These are phyloP conservation scores for Bombus ignitus DNA, from an alignment of 1,140 invertebrate species.

Conservation along the genomic window DNA sequence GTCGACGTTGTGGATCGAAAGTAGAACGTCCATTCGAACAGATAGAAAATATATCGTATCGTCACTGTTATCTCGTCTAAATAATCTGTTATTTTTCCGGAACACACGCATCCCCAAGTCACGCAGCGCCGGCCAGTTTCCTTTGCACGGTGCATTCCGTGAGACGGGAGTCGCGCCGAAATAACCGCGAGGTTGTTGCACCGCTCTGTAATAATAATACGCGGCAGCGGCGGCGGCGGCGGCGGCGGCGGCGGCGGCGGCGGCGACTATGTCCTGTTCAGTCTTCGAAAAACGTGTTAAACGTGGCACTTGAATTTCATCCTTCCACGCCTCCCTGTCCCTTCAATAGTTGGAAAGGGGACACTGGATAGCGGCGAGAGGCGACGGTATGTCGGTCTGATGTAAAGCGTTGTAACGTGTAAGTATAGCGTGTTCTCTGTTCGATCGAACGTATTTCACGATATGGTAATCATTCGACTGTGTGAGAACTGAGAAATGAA, in stretches of 20 bases:
- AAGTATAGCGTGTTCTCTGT: too few species aligned
- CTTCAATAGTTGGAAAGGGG: too few species aligned
- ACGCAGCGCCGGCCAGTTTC: background rate
- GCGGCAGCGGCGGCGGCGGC: background rate
- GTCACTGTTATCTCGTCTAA: background rate
- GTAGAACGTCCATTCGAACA: too few species aligned
- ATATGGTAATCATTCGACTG: background rate
- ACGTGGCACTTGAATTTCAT: too few species aligned
- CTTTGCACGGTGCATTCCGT: slow-evolving; percentile 68
- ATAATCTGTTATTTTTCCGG: slow-evolving; percentile 58
- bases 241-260: background rate
- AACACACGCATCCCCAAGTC: slow-evolving; percentile 48
- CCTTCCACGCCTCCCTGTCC: too few species aligned
- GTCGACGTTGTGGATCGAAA: too few species aligned
- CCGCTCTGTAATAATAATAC: slow-evolving; percentile 68
- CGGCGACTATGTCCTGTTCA: too few species aligned
- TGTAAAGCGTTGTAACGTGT: too few species aligned
- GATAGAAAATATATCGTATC: too few species aligned
- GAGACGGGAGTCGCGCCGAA: slow-evolving; percentile 74
- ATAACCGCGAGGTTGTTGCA: slow-evolving; percentile 79
- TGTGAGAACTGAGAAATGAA: too few species aligned
- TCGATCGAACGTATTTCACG: background rate
- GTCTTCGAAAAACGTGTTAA: too few species aligned
- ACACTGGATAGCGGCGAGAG: background rate
- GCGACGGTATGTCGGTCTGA: background rate